Evolutionary conservation across 2,113 vertebrate genomes (phyloP).

Genomic region (Oncorhynchus masou): DNA sequence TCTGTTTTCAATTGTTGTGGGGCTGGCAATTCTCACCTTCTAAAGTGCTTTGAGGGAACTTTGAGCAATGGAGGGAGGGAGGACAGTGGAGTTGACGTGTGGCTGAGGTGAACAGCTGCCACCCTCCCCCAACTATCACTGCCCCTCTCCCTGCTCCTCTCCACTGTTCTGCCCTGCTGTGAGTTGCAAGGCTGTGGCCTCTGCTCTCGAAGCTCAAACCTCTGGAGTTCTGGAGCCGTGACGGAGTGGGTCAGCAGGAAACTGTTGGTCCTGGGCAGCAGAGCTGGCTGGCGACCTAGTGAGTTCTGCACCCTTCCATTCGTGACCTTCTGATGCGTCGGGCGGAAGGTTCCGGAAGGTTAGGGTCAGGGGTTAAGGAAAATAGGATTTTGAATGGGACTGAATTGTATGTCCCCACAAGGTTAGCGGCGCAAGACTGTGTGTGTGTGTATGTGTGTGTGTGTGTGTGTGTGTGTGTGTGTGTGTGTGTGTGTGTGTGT

Average conservation of each 20-base stretch:
- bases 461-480: slow-evolving; percentile 3
- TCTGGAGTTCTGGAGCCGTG: slow-evolving; percentile 25
- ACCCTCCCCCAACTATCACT: not conserved
- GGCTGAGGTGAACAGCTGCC: slow-evolving; percentile 33
- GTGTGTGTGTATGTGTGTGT: slow-evolving; percentile 2
- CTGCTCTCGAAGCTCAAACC: slow-evolving; percentile 44
- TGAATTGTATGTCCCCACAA: too few species aligned
- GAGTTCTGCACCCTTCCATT: not conserved
- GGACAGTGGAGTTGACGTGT: slow-evolving; percentile 19
- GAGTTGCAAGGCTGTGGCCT: slow-evolving; percentile 45
- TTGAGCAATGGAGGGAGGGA: not conserved
- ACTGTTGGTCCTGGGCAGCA: slow-evolving; percentile 5
- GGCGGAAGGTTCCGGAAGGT: too few species aligned
- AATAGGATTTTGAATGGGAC: too few species aligned
- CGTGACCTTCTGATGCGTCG: not conserved
- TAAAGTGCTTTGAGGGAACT: slow-evolving; percentile 66
- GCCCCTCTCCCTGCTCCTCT: not conserved
- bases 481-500: slow-evolving; percentile 4
- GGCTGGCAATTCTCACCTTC: slow-evolving; percentile 75
- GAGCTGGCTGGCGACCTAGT: slow-evolving; percentile 7
- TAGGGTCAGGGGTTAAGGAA: too few species aligned
- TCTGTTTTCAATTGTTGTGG: slow-evolving; percentile 75
- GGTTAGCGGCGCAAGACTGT: too few species aligned
- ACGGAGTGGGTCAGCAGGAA: slow-evolving; percentile 49
- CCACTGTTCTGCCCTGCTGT: slow-evolving; percentile 35